Percentiles rank a stretch among this genome's conserved stretches.
Conservation (phyloP, 2,888 invertebrate species). For the Drosophila quinaria region DNA sequence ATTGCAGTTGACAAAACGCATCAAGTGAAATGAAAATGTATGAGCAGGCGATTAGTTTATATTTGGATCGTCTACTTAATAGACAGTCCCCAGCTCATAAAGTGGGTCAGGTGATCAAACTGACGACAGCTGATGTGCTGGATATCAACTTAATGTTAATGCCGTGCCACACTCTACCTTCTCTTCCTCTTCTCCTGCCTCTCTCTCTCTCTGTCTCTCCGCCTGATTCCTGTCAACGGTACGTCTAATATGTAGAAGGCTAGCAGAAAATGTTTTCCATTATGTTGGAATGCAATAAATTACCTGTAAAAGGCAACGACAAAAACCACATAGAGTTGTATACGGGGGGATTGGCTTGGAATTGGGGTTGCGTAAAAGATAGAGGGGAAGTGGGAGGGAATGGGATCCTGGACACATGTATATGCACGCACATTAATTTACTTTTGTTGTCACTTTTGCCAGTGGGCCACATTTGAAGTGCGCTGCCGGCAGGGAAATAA, state of each 20-base stretch:
- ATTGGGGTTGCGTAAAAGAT: constrained; percentile 8
- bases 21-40: constrained; percentile 75
- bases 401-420: constrained; percentile 50
- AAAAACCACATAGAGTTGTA: constrained; percentile 66
- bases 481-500: constrained; percentile 76
- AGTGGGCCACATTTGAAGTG: constrained; percentile 82
- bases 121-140: constrained; percentile 74
- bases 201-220: neutral
- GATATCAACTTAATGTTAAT: constrained; percentile 82
- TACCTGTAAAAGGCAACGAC: constrained; percentile 80
- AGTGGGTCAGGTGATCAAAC: constrained; percentile 72
- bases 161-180: constrained; percentile 45
- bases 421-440: constrained; percentile 81
- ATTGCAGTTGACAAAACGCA: constrained; percentile 56
- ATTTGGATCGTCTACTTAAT: constrained; percentile 64
- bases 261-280: constrained; percentile 81
- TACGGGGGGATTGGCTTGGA: constrained; percentile 8
- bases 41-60: constrained; percentile 75
- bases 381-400: neutral
- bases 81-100: constrained; percentile 48
- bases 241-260: constrained; percentile 62
- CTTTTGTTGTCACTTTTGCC: constrained; percentile 82
- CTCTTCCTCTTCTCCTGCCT: neutral
- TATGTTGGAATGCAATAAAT: constrained; percentile 83
- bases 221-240: constrained; percentile 36